Conservation (phyloP, 2,888 invertebrate species). For the Sphaeridia pumilis region DNA sequence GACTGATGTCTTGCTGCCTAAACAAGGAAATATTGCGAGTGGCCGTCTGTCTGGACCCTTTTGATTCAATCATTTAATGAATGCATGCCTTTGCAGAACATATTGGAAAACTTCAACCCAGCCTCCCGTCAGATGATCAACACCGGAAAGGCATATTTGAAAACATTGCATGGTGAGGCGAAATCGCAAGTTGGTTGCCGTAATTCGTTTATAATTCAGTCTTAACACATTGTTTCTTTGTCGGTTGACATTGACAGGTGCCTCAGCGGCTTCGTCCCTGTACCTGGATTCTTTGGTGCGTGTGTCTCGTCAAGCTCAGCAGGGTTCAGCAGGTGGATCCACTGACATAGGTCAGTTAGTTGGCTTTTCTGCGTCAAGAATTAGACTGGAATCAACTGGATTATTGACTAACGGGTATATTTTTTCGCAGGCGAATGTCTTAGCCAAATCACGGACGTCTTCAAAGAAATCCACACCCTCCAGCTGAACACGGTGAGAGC, state of each 20-base stretch:
- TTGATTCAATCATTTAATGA: too few relatives aligned
- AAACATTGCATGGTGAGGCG: slow-evolving; percentile 81
- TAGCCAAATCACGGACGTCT: slow-evolving; percentile 84
- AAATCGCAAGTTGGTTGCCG: background rate
- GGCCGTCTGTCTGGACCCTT: too few relatives aligned
- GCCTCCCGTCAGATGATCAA: slow-evolving; percentile 86
- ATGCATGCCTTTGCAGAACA: slow-evolving; percentile 91
- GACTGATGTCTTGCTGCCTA: too few relatives aligned
- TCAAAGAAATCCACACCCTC: slow-evolving; percentile 86
- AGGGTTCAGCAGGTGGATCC: slow-evolving; percentile 79
- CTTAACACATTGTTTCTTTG: background rate
- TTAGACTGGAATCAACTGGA: too few relatives aligned
- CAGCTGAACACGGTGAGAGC: slow-evolving; percentile 86
- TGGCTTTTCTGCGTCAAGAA: too few relatives aligned
- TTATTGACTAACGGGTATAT: too few relatives aligned
- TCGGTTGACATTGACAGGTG: slow-evolving; percentile 50
- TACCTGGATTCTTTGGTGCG: slow-evolving; percentile 81
- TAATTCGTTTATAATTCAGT: too few relatives aligned
- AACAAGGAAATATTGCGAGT: too few relatives aligned
- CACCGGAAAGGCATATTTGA: slow-evolving; percentile 85
- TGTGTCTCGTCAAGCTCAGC: slow-evolving; percentile 76
- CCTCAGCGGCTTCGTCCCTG: slow-evolving; percentile 72
- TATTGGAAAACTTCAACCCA: slow-evolving; percentile 91
- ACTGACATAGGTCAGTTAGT: slow-evolving; percentile 68
- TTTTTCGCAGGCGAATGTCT: slow-evolving; percentile 70